Evolutionary conservation across 2,888 invertebrate species (phyloP).

Genomic region (Temnothorax ravouxi): DNA sequence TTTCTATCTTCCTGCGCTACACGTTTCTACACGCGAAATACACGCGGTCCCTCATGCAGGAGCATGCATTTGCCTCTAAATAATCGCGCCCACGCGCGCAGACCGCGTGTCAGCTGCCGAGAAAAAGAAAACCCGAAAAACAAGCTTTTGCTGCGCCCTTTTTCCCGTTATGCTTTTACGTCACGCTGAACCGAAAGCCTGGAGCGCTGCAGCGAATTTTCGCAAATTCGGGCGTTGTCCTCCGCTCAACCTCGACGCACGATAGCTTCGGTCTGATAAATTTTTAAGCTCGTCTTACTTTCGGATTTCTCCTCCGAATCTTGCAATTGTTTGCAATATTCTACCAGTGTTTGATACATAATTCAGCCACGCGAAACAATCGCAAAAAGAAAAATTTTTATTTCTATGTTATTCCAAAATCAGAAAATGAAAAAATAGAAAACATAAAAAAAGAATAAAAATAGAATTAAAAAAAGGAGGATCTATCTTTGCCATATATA

Average conservation of each 20-base stretch:
- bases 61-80: constrained; percentile 55
- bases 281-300: constrained; percentile 17
- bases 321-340: constrained; percentile 10
- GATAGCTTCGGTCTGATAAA: constrained; percentile 25
- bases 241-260: constrained; percentile 14
- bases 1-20: constrained; percentile 46
- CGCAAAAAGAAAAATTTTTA: not conserved
- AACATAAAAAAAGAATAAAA: not conserved
- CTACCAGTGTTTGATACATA: not conserved
- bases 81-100: constrained; percentile 60
- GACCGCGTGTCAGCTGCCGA: constrained; percentile 46
- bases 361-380: not conserved
- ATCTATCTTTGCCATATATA: not conserved
- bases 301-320: constrained; percentile 7
- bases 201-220: constrained; percentile 26
- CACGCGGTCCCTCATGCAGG: constrained; percentile 13
- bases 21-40: constrained; percentile 13
- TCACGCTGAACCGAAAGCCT: constrained; percentile 26
- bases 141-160: constrained; percentile 28
- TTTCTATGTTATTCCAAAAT: not conserved
- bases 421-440: too few relatives aligned
- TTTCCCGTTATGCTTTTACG: constrained; percentile 33
- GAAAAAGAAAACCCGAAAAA: constrained; percentile 46
- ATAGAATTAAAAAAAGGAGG: not conserved
- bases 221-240: constrained; percentile 43